Percentiles rank a stretch among this genome's conserved stretches.
phyloP scores from a whole-genome alignment of 1,140 invertebrate genomes.

The Hyposmocoma kahamanoa region DNA sequence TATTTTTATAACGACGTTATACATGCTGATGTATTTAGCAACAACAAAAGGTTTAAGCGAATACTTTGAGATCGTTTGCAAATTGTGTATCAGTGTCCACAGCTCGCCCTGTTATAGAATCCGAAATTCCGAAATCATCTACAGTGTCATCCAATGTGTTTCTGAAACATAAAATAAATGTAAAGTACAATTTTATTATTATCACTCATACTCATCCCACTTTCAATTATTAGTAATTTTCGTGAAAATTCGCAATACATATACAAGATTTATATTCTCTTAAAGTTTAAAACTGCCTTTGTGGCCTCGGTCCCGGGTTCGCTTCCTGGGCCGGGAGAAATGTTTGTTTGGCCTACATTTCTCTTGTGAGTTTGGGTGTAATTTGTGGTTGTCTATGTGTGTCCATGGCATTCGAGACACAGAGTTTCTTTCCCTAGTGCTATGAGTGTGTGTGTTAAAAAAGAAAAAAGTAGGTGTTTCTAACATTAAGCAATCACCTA shows the following conservation, averaged over 20 bases:
- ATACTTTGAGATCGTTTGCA: slow-evolving; percentile 31
- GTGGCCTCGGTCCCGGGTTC: neutral
- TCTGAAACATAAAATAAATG: slow-evolving; percentile 24
- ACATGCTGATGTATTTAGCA: too few relatives aligned
- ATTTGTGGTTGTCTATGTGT: too few relatives aligned
- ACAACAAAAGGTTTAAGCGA: slow-evolving; percentile 27
- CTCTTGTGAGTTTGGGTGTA: too few relatives aligned
- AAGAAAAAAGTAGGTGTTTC: neutral
- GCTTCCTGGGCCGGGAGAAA: too few relatives aligned
- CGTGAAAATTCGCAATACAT: neutral
- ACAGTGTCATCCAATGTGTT: slow-evolving; percentile 34
- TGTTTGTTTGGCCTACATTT: too few relatives aligned
- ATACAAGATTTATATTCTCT: neutral
- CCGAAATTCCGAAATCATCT: slow-evolving; percentile 32
- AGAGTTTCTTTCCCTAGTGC: neutral
- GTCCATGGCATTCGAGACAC: neutral
- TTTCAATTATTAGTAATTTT: neutral
- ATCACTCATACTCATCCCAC: neutral
- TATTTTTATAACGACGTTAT: too few relatives aligned
- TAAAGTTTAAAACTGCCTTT: neutral
- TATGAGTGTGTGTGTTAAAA: neutral
- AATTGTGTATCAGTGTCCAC: slow-evolving; percentile 31
- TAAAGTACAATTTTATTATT: slow-evolving; percentile 2
- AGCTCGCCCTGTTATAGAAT: slow-evolving; percentile 30
- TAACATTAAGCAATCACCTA: slow-evolving; percentile 15